Evolutionary conservation across 2,888 invertebrate genomes (phyloP).

Genomic region (Bembecia ichneumoniformis): DNA sequence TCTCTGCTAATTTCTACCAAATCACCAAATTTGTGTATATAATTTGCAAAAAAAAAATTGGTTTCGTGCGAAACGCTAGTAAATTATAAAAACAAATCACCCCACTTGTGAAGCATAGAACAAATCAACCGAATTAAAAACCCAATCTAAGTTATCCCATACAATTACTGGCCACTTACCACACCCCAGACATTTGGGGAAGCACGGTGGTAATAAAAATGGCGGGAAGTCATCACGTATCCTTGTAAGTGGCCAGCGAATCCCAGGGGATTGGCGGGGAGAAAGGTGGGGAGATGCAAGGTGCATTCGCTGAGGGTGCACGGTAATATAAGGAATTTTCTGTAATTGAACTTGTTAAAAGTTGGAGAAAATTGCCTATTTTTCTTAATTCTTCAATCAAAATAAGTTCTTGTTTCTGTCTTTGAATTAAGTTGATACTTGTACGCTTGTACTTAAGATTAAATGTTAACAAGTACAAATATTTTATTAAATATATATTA

Average conservation of each 20-base stretch:
- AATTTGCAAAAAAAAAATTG: too few species aligned
- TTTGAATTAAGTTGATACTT: too few species aligned
- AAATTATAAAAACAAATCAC: too few species aligned
- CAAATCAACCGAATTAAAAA: slow-evolving; percentile 52
- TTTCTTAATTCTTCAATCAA: not conserved
- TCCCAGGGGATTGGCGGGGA: slow-evolving; percentile 30
- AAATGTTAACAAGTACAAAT: too few species aligned
- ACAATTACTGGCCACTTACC: slow-evolving; percentile 65
- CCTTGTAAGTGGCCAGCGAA: slow-evolving; percentile 17
- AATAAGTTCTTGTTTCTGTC: too few species aligned
- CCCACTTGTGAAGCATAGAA: slow-evolving; percentile 3
- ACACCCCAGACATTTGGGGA: slow-evolving; percentile 44
- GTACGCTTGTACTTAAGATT: too few species aligned
- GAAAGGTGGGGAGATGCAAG: slow-evolving; percentile 19
- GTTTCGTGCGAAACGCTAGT: too few species aligned
- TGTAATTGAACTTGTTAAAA: not conserved
- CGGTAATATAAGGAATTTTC: not conserved
- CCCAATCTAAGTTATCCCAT: slow-evolving; percentile 69
- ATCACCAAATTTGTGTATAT: too few species aligned
- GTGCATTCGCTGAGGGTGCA: slow-evolving; percentile 20
- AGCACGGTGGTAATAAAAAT: slow-evolving; percentile 39
- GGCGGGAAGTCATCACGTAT: slow-evolving; percentile 38
- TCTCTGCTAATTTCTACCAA: too few species aligned
- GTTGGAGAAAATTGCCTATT: not conserved
- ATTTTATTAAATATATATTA: too few species aligned